Evolutionary conservation across 2,888 invertebrate genomes (phyloP).

Genomic region (Lamproptera curius): DNA sequence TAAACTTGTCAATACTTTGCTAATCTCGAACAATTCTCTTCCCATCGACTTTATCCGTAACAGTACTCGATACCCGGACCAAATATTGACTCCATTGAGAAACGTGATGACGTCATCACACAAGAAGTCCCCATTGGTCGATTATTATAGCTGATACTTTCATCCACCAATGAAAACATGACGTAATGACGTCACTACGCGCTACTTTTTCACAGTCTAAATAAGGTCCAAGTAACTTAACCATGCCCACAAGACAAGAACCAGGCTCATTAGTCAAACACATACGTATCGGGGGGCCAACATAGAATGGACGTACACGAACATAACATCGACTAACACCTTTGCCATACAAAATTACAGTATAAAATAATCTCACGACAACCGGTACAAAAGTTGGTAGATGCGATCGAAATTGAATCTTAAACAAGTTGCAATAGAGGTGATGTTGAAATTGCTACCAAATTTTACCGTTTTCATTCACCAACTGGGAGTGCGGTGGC

Average conservation of each 20-base stretch:
- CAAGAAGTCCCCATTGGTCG: no score
- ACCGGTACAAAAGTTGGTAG: constrained; percentile 46
- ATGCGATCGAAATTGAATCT: constrained; percentile 15
- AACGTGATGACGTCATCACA: no score
- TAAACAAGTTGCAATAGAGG: background rate
- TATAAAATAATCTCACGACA: constrained; percentile 69
- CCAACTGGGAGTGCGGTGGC: constrained; percentile 41
- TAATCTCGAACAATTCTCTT: no score
- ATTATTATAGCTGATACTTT: no score
- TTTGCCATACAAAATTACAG: constrained; percentile 20
- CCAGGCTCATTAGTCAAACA: constrained; percentile 63
- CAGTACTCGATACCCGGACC: no score
- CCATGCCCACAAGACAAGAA: constrained; percentile 55
- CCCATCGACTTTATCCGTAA: no score
- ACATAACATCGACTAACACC: constrained; percentile 56
- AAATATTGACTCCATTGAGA: no score
- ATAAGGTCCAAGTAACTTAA: constrained; percentile 24
- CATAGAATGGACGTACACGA: constrained; percentile 40
- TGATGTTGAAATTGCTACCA: constrained; percentile 33
- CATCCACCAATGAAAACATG: no score
- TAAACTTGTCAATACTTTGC: no score
- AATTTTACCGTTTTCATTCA: constrained; percentile 34
- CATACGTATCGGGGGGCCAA: constrained; percentile 22
- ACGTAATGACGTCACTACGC: no score
- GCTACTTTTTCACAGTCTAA: no score